A percentile compares a stretch with the other conserved stretches of the same genome.
phyloP scores from a whole-genome alignment of 2,113 vertebrate species.

The Bos taurus region DNA sequence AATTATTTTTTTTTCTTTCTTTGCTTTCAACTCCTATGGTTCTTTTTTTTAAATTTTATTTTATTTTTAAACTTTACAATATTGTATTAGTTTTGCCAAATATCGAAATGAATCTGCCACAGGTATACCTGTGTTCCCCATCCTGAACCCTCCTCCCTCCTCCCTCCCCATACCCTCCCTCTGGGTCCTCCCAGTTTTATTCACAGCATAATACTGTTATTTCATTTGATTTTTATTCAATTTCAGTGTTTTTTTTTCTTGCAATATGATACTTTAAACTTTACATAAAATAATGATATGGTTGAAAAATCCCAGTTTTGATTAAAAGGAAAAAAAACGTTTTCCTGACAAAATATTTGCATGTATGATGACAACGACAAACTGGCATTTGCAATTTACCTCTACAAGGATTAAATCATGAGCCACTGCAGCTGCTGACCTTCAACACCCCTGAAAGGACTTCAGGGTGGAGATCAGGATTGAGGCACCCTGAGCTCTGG shows the following conservation, averaged over 20 bases:
- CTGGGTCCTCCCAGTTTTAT: neutral
- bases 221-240: neutral
- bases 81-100: too few species aligned
- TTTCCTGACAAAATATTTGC: neutral
- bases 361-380: neutral
- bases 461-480: neutral
- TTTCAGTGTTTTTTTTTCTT: neutral
- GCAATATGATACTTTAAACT: neutral
- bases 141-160: too few species aligned
- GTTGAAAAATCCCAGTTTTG: neutral
- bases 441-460: neutral
- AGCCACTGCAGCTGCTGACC: neutral
- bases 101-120: too few species aligned
- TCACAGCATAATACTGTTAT: neutral
- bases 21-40: neutral
- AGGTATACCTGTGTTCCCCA: too few species aligned
- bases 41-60: neutral
- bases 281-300: neutral
- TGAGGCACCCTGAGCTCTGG: neutral
- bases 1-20: neutral
- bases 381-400: neutral
- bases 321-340: neutral
- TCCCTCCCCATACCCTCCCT: too few species aligned
- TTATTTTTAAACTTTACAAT: too few species aligned
- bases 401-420: neutral